These are phyloP conservation scores for Phyllostomus hastatus DNA, from an alignment of 2,113 vertebrate genomes.

Conservation along the genomic window DNA sequence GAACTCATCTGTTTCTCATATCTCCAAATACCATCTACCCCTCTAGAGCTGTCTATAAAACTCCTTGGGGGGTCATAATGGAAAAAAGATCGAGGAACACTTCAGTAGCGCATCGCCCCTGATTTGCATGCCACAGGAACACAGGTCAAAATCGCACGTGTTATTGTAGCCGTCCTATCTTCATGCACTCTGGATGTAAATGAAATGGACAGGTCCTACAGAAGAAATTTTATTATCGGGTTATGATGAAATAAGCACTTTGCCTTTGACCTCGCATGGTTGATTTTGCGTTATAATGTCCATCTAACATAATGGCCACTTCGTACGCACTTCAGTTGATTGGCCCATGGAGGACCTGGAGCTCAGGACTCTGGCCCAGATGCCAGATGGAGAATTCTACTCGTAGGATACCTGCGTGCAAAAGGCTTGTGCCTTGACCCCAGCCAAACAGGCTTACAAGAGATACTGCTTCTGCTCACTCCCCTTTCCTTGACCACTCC, in stretches of 20 bases:
- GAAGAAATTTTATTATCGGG: not conserved
- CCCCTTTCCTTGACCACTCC: rapidly evolving
- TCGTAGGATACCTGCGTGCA: not conserved
- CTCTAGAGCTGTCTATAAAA: not conserved
- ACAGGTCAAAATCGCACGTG: not conserved
- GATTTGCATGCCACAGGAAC: not conserved
- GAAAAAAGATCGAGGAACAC: not conserved
- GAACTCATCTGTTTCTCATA: not conserved
- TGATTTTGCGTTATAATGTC: not conserved
- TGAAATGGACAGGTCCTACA: not conserved
- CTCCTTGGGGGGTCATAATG: no score
- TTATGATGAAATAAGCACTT: not conserved
- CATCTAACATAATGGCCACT: not conserved
- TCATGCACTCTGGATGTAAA: not conserved
- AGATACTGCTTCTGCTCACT: not conserved
- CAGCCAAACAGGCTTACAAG: not conserved
- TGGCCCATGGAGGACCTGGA: not conserved
- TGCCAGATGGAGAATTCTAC: not conserved
- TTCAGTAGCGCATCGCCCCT: rapidly evolving
- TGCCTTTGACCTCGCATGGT: not conserved
- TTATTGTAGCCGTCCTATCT: not conserved
- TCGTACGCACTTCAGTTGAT: rapidly evolving
- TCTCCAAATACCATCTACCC: not conserved
- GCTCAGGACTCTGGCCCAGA: not conserved
- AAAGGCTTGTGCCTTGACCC: not conserved